phyloP scores from a whole-genome alignment of 1,140 invertebrate genomes.

The Lanistes nyassanus region DNA sequence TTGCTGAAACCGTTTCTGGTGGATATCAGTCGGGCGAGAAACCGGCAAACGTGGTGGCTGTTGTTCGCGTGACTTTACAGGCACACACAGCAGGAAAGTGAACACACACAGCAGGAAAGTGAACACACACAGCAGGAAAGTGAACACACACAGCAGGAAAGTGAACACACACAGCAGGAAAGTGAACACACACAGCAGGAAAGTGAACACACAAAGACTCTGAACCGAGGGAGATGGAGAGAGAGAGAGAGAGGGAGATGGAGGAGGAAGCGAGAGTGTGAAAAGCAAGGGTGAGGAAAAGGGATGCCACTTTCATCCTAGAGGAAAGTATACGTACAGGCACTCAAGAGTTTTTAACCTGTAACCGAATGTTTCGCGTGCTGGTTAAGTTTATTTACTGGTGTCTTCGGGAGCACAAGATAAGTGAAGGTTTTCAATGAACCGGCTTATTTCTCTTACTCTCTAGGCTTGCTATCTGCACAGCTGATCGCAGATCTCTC shows the following conservation, averaged over 20 bases:
- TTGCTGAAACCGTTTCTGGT: too few species aligned
- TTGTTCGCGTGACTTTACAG: too few species aligned
- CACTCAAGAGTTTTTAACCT: background rate
- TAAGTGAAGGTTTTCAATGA: background rate
- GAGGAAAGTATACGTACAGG: background rate
- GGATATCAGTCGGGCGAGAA: too few species aligned
- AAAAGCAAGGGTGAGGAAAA: background rate
- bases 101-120: background rate
- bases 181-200: background rate
- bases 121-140: background rate
- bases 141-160: background rate
- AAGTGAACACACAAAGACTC: background rate
- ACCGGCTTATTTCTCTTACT: background rate
- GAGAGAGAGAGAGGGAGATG: background rate
- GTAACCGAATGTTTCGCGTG: background rate
- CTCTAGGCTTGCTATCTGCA: too few species aligned
- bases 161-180: background rate
- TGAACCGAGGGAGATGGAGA: background rate
- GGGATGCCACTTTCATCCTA: slow-evolving; percentile 1
- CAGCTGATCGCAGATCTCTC: background rate
- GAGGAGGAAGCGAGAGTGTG: background rate
- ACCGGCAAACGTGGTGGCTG: too few species aligned
- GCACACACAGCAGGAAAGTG: background rate
- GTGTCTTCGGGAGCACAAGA: background rate
- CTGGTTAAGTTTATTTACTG: background rate